These are phyloP conservation scores for Lordiphosa collinella DNA, from an alignment of 1,140 invertebrate genomes.

Conservation along the genomic window DNA sequence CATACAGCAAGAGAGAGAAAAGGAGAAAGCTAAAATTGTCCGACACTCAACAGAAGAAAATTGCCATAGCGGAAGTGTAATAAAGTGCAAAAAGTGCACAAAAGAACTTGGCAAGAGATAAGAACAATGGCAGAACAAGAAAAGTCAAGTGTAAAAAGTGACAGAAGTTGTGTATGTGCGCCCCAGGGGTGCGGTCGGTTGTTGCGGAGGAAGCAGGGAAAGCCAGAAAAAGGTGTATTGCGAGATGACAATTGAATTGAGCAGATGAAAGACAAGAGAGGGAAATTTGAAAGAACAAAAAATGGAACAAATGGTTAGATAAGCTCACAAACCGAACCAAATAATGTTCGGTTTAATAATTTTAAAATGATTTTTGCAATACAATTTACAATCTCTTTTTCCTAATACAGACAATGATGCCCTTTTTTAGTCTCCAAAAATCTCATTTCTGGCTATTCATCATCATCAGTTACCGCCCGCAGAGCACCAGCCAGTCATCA, in stretches of 20 bases:
- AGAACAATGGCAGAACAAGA: conserved; percentile 42
- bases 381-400: too few relatives aligned
- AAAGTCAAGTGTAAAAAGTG: conserved; percentile 56
- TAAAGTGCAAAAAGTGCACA: conserved; percentile 43
- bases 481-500: too few relatives aligned
- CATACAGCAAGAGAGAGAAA: conserved; percentile 1
- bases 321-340: too few relatives aligned
- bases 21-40: conserved; percentile 1
- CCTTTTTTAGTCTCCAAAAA: too few relatives aligned
- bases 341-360: too few relatives aligned
- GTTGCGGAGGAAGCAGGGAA: not conserved
- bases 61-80: conserved; percentile 61
- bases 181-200: not conserved
- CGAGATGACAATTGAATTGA: conserved; percentile 37
- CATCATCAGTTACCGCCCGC: too few relatives aligned
- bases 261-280: conserved; percentile 15
- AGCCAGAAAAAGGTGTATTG: conserved; percentile 18
- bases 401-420: too few relatives aligned
- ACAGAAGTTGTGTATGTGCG: conserved; percentile 20
- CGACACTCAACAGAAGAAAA: conserved; percentile 15
- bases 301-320: not conserved
- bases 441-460: too few relatives aligned
- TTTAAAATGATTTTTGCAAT: too few relatives aligned
- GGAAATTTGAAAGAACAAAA: not conserved
- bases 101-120: conserved; percentile 17